Evolutionary conservation across 2,888 invertebrate species (phyloP).

Genomic region (Campoplex nolae): DNA sequence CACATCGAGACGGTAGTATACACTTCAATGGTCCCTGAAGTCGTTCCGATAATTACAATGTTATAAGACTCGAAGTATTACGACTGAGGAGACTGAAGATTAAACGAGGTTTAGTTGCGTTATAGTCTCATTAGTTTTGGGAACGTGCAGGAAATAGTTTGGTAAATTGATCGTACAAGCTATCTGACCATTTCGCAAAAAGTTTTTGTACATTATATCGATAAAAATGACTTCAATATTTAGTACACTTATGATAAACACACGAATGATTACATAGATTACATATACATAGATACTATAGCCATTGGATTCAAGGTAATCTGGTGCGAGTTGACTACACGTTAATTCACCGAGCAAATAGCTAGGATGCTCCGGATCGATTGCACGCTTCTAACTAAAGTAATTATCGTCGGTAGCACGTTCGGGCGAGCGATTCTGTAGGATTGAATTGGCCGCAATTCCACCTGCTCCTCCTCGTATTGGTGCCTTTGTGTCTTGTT

Average conservation of each 20-base stretch:
- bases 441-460: constrained; percentile 56
- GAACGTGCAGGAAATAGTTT: not conserved
- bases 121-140: not conserved
- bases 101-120: not conserved
- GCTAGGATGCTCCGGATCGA: not conserved
- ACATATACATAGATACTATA: not conserved
- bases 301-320: constrained; percentile 20
- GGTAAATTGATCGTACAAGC: not conserved
- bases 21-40: constrained; percentile 1
- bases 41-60: not conserved
- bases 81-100: not conserved
- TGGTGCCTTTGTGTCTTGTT: constrained; percentile 72
- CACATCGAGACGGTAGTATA: not conserved
- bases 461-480: constrained; percentile 21
- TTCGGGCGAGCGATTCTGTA: constrained; percentile 68
- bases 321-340: not conserved
- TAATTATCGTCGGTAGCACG: constrained; percentile 67
- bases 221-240: not conserved
- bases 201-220: not conserved
- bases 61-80: constrained; percentile 6
- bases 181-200: not conserved
- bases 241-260: not conserved
- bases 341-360: constrained; percentile 7
- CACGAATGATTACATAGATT: not conserved
- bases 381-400: constrained; percentile 53